Evolutionary conservation across 2,113 vertebrate species (phyloP), one percentile per base, ranked within the genome.

Genomic region (Vireo altiloquus): DNA sequence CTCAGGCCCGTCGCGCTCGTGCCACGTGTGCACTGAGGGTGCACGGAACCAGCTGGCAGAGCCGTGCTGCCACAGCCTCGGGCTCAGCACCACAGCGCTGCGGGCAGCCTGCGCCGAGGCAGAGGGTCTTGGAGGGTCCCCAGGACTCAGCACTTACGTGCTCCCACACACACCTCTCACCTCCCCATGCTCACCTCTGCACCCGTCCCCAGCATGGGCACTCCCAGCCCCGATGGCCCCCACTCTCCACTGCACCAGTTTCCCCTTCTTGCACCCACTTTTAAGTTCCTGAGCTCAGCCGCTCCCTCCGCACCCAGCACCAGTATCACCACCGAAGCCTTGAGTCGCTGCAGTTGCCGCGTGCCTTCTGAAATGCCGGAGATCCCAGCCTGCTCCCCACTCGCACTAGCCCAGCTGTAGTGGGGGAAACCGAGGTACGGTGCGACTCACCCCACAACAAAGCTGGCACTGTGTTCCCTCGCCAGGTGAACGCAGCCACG

Each of bases 1-100:
- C 90, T 78, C 59, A 3, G 90, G 69, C 90, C 79, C 5, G 40
- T 74, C 13, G 64, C 9, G 4, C 23, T 77, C 90, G 13, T 95
- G 94, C 94, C 94, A 95, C 94, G 94, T 95, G 94, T 95, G 94
- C 94, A 92, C 57, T 15, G 25, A 94, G 87, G 92, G 92, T 95
- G 92, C 87, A 31, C 35, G 40, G 92, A 87, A 92, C 28, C 94
- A 95, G 92, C 94, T 92, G 92, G 87, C 90, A 92, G 44, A 87
- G 87, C 59, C 4, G 15, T 4, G 14, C 72, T 49, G 86, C 86
- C 82, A 84, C 59, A 44, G 92, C 69, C 86, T 33, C 31, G 13
- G 56, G 77, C 65, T 86, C 76, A 7, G 85, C 71, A 23, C 70
- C 49, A 4, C 13, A 35, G 74, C 6, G 9, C 52, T 42, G 82